These are phyloP conservation scores for Sitta europaea DNA, from an alignment of 2,113 vertebrate species.

Conservation along the genomic window DNA sequence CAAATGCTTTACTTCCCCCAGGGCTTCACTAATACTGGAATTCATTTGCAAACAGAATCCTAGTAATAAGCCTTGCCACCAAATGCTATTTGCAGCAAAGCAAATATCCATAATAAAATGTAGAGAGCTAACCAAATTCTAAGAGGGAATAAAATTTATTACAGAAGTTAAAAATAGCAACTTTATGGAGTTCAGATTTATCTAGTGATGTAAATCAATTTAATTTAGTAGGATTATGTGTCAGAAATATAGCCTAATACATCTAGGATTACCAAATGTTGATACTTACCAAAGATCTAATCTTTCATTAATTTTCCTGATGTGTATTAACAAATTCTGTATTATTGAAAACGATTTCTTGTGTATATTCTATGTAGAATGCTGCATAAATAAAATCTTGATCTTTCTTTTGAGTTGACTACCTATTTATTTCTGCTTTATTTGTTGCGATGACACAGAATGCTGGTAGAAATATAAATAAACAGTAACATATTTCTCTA, in stretches of 20 bases:
- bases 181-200: neutral
- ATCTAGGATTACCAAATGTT: neutral
- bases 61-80: neutral
- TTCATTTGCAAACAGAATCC: slow-evolving; percentile 8
- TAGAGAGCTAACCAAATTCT: neutral
- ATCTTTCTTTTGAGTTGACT: neutral
- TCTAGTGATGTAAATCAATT: slow-evolving; percentile 25
- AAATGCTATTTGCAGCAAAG: neutral
- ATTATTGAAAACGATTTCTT: neutral
- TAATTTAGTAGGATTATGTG: neutral
- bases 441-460: neutral
- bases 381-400: neutral
- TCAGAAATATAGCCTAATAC: neutral
- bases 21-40: neutral
- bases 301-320: slow-evolving; percentile 5
- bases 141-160: neutral
- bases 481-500: neutral
- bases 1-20: neutral
- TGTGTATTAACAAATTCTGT: neutral
- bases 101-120: neutral
- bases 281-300: neutral
- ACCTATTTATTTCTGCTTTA: neutral
- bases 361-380: neutral
- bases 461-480: neutral
- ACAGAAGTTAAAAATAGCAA: neutral